Evolutionary conservation across 2,888 invertebrate species (phyloP).

Genomic region (Alsophila aescularia): DNA sequence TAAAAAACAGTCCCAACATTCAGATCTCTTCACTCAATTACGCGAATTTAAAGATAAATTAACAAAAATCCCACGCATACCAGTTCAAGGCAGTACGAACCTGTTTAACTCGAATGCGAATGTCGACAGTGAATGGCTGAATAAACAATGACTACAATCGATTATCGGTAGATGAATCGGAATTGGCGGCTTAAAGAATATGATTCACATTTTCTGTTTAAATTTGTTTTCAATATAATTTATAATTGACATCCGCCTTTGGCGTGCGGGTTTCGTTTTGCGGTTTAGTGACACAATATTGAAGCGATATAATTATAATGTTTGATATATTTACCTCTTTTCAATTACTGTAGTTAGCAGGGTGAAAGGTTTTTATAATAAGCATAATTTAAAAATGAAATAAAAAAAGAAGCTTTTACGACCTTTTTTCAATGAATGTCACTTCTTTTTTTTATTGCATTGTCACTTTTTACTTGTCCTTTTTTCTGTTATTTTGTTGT

Average conservation of each 20-base stretch:
- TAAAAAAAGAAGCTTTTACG: no score
- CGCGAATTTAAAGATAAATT: neutral
- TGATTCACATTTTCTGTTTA: constrained; percentile 25
- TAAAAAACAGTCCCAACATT: neutral
- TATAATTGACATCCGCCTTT: neutral
- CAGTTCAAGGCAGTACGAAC: constrained; percentile 5
- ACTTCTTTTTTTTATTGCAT: no score
- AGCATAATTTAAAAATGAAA: no score
- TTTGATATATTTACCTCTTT: neutral
- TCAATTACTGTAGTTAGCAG: neutral
- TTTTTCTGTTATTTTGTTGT: no score
- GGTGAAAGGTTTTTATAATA: no score
- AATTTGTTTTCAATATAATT: constrained; percentile 6
- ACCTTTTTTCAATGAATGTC: no score
- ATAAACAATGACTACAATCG: constrained; percentile 32
- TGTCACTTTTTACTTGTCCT: no score
- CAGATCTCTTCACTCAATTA: neutral
- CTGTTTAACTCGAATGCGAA: constrained; percentile 27
- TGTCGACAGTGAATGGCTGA: constrained; percentile 26
- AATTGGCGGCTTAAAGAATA: constrained; percentile 23
- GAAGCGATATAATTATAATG: neutral
- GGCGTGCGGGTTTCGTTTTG: constrained; percentile 1
- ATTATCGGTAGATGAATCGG: constrained; percentile 23
- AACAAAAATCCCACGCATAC: constrained; percentile 2
- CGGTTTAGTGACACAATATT: neutral